These are phyloP conservation scores for Antedon mediterranea DNA, from an alignment of 53 echinoderm and acorn worm genomes.

Conservation along the genomic window DNA sequence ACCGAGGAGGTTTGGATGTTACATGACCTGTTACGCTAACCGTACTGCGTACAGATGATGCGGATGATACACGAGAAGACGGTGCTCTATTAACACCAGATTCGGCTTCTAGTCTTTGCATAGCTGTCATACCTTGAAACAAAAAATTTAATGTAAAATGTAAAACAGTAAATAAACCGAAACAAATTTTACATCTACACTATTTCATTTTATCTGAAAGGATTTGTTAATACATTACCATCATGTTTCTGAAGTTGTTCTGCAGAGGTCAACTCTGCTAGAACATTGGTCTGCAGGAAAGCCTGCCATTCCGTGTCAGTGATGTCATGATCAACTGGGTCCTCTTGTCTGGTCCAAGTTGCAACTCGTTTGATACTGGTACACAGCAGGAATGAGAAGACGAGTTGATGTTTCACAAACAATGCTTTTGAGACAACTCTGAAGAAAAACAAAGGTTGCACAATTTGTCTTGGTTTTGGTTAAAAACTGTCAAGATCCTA, in stretches of 20 bases:
- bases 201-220: no score
- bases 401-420: conserved; percentile 70
- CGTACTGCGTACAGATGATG: conserved; percentile 23
- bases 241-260: conserved; percentile 68
- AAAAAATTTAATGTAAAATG: background rate
- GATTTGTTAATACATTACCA: conserved; percentile 8
- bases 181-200: no score
- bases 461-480: no score
- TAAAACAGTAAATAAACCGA: no score
- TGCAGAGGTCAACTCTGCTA: conserved; percentile 53
- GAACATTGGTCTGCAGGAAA: conserved; percentile 59
- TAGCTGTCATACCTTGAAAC: conserved; percentile 41
- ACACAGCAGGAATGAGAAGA: conserved; percentile 74
- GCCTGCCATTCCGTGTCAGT: conserved; percentile 50
- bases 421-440: conserved; percentile 72
- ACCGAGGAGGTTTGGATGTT: conserved; percentile 73
- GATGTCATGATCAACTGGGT: conserved; percentile 31
- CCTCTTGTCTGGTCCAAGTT: background rate
- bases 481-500: no score
- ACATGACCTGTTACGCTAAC: conserved; percentile 15
- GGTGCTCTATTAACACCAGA: conserved; percentile 17
- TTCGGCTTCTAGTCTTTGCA: conserved; percentile 79
- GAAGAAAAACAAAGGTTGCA: conserved; percentile 2
- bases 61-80: conserved; percentile 24
- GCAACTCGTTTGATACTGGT: conserved; percentile 48